Base-by-base conservation (phyloP, 2,113 vertebrate genomes). In the Corythoichthys haematopterus region DNA sequence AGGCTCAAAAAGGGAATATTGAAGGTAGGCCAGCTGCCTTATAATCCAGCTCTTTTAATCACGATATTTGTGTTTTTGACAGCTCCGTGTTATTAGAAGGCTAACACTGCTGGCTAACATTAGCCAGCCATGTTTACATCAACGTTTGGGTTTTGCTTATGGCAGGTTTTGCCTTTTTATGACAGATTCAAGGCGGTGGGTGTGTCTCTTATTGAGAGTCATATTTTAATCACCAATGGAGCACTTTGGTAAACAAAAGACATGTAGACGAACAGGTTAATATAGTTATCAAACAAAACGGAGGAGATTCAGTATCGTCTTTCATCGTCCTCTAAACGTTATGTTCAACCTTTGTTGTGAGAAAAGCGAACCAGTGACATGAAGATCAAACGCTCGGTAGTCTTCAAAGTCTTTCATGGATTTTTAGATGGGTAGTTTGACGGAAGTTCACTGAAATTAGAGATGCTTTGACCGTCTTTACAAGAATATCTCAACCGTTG, bases 71-170 rank as follows among this genome's bases (percentile, higher is more conserved):
- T 43, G 65, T 69, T 68, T 72, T 28, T 77, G 65, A 57, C 68
- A 72, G 69, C 47, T 68, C 56, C 65, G 64, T 68, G 48, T 62
- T 43, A 35, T 66, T n/a, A 8, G 47, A 2, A 10, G 3, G 80
- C 79, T 84, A 77, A 71, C 66, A 58, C 2, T 11, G 71, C 79
- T 51, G 76, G 72, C 80, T 70, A 59, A 60, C 69, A 37, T 67
- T 75, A 78, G 80, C 79, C 3, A 60, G 43, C 60, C 40, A 46
- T 75, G 61, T 80, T 70, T 8, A 55, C 60, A 65, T 37, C 64
- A 40, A 2, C 36, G 46, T 50, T 68, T 11, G 46, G 38, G 38
- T 46, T 66, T 40, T 64, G 7, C 63, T 58, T 53, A 37, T 35
- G 0, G 60, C 61, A 45, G 9, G 5, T 6, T 20, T 28, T 53